Base-by-base conservation (phyloP, 1,140 invertebrate species). In the Leptinotarsa texana region DNA sequence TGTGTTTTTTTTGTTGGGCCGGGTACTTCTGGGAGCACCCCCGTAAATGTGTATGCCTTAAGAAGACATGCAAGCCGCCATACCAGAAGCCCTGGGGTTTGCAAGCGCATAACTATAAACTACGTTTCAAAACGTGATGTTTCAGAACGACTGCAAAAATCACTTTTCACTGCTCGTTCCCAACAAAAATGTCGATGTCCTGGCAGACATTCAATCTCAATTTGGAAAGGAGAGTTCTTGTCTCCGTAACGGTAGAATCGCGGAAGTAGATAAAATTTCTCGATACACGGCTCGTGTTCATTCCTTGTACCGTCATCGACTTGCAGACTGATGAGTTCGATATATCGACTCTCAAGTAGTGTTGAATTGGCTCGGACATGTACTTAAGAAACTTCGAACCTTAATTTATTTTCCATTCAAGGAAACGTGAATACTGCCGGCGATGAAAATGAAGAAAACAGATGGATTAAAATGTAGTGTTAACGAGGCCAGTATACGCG, bases 251-350 rank as follows among this genome's bases (percentile, higher is more conserved):
- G 17, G 51, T 57, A 17, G n/a, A 57, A 57, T 57, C n/a, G 51
- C 51, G 51, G 51, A 57, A 57, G 51, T 57, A 57, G 51, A 57
- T 57, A 57, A 18, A 57, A 57, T 57, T 57, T 57, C 51, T 57
- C n/a, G 51, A 15, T 57, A 57, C 51, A 57, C 15, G 51, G 51
- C 51, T 57, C 51, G 51, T 57, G 51, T 18, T 57, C 51, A 57
- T 57, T 57, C 6, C 51, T 57, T 18, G 51, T 57, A 57, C 51
- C 51, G 51, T 57, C 51, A 57, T 18, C 51, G 17, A 17, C 51
- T 17, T 57, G 51, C n/a, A 57, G 51, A 57, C 51, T 57, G 51
- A 57, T 57, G 51, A 57, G 51, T 57, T 57, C 51, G 51, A 57
- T 57, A 57, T 57, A 57, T 57, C 51, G 51, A 57, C 51, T 57